Evolutionary conservation across 2,888 invertebrate species (phyloP).

Genomic region (Pimpla rufipes): DNA sequence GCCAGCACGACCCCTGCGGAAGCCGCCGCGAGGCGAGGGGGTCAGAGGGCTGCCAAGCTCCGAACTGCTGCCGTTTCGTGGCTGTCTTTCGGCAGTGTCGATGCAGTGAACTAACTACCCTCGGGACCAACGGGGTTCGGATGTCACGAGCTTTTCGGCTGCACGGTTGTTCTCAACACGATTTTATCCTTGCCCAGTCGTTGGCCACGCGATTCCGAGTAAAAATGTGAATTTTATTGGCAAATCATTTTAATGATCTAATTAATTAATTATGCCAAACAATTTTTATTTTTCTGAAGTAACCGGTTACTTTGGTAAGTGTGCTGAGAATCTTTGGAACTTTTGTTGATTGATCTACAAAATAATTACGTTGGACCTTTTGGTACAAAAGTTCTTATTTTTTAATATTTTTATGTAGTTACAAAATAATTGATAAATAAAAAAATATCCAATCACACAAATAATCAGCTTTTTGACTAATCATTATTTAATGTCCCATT

Average conservation of each 20-base stretch:
- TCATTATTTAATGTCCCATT: not conserved
- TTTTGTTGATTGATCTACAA: too few relatives aligned
- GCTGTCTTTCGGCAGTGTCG: slow-evolving; percentile 23
- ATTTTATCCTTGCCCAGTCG: slow-evolving; percentile 10
- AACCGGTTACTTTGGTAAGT: too few relatives aligned
- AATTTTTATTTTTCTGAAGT: too few relatives aligned
- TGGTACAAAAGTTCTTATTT: too few relatives aligned
- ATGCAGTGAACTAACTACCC: slow-evolving; percentile 55
- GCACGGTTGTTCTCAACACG: slow-evolving; percentile 51
- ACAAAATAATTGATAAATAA: too few relatives aligned
- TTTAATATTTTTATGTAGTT: too few relatives aligned
- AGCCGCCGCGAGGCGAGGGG: slow-evolving; percentile 44
- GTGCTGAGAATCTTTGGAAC: too few relatives aligned
- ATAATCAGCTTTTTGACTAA: too few relatives aligned
- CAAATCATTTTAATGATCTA: not conserved
- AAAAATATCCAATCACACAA: too few relatives aligned
- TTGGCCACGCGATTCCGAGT: not conserved
- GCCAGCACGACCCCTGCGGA: slow-evolving; percentile 43
- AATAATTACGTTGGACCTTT: too few relatives aligned
- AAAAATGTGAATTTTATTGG: not conserved
- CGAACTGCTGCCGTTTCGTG: not conserved
- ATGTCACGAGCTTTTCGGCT: slow-evolving; percentile 44
- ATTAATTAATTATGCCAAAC: not conserved
- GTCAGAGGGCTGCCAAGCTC: slow-evolving; percentile 41
- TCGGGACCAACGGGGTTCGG: slow-evolving; percentile 53